Evolutionary conservation across 2,113 vertebrate species (phyloP), one percentile per base, ranked within the genome.

Genomic region (Pelvicachromis taeniatus): DNA sequence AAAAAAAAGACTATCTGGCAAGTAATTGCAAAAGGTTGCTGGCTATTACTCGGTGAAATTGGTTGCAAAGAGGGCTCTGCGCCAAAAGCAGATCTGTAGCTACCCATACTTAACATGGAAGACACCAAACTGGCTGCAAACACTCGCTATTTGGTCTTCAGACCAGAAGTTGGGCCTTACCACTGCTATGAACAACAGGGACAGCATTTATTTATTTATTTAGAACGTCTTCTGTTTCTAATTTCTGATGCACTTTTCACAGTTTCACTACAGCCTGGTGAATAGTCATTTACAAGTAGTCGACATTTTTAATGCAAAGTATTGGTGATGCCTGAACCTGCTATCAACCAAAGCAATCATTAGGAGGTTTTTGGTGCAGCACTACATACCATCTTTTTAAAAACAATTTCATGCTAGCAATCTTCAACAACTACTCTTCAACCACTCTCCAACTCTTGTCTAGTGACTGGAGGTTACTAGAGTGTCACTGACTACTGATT

Each of bases 371-470:
- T 26, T 10, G 42, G 3, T 68, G 38, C 38, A 2, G 65, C 8
- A 6, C 38, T 16, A 0, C 16, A 0, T 17, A 45, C 21, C 21
- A 10, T 45, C 2, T 45, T 45, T 70, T 45, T 26, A 26, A 26
- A 26, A 70, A 0, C 26, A 45, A 70, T 45, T 45, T 45, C 38
- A 70, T 26, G 13, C 21, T 13, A 50, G 35, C n/a, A 0, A 40
- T n/a, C 35, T 42, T 40, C 35, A 14, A 35, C 19, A 63, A 23
- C 35, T 40, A 0, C 35, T 42, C 35, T 21, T 35, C 23, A 40
- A 42, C 7, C 5, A 5, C 7, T 1, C 31, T n/a, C 63, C 12
- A 0, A 42, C 38, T 3, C 1, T 68, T 42, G 12, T 12, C 12
- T 68, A 21, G 38, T 42, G n/a, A 70, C 65, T 70, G 38, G 5